Evolutionary conservation across 37 sponge, comb jelly and placozoan genomes (phyloP).

Genomic region (Cliona cf. orientalis): DNA sequence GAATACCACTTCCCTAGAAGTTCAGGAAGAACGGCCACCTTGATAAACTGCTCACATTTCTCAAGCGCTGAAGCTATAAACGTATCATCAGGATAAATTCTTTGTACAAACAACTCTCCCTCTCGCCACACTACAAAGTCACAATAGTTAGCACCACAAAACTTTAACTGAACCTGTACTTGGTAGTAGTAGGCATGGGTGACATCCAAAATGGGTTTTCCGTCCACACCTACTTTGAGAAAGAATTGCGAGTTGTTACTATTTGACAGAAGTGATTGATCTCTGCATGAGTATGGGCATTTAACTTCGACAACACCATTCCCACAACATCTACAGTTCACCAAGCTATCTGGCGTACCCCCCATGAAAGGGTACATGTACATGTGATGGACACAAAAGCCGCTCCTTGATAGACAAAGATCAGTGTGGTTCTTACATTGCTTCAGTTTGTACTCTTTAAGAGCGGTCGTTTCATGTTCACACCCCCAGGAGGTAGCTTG

Average conservation of each 20-base stretch:
- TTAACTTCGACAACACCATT: constrained; percentile 50
- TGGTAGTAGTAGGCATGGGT: constrained; percentile 73
- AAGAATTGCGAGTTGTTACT: constrained; percentile 29
- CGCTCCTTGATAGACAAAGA: constrained; percentile 24
- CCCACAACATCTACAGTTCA: constrained; percentile 54
- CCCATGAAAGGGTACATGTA: constrained; percentile 31
- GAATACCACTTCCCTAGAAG: constrained; percentile 37
- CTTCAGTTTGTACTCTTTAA: constrained; percentile 5
- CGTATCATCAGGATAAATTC: constrained; percentile 24
- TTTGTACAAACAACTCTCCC: constrained; percentile 20
- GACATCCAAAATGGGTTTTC: constrained; percentile 15
- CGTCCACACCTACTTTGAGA: constrained; percentile 24
- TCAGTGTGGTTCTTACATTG: constrained; percentile 20
- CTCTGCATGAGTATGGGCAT: constrained; percentile 45
- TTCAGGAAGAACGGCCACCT: constrained; percentile 43
- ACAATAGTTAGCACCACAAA: constrained; percentile 41
- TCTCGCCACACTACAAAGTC: constrained; percentile 62
- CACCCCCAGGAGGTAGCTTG: constrained; percentile 45
- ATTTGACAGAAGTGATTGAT: constrained; percentile 12
- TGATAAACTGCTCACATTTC: constrained; percentile 12
- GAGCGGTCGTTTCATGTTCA: constrained; percentile 41
- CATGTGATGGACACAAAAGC: constrained; percentile 31
- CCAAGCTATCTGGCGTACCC: constrained; percentile 41
- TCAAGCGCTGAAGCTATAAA: constrained; percentile 11
- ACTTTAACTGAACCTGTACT: constrained; percentile 62